Evolutionary conservation across 2,888 invertebrate species (phyloP).

Genomic region (Andrena hattorfiana): DNA sequence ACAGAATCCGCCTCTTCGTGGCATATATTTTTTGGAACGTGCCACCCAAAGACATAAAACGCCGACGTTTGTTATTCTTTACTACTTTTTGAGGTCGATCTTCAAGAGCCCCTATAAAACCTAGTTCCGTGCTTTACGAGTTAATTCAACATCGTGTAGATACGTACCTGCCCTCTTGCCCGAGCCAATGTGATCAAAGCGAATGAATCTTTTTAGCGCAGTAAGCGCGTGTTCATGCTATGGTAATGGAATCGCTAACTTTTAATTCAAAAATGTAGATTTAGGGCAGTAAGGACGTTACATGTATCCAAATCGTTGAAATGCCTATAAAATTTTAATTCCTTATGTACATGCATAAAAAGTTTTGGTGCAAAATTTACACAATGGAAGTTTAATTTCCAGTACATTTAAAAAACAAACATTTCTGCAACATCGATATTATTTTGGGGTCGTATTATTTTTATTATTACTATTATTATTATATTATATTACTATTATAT

Average conservation of each 20-base stretch:
- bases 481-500: no score
- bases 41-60: constrained; percentile 14
- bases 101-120: constrained; percentile 21
- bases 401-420: no score
- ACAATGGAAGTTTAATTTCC: no score
- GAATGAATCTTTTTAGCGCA: constrained; percentile 5
- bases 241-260: not conserved
- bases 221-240: not conserved
- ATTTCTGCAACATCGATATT: no score
- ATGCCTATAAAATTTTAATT: not conserved
- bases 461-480: no score
- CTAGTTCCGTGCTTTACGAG: constrained; percentile 27
- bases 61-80: constrained; percentile 36
- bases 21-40: not conserved
- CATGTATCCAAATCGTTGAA: not conserved
- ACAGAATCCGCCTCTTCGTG: not conserved
- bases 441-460: no score
- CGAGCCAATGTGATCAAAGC: constrained; percentile 8
- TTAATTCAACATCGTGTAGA: constrained; percentile 30
- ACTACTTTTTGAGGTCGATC: constrained; percentile 38
- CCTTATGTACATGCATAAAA: not conserved
- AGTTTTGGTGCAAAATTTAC: not conserved
- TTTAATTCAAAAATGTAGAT: not conserved
- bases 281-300: not conserved
- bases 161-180: not conserved